These are phyloP conservation scores for Stegastes partitus DNA, from an alignment of 2,113 vertebrate genomes.

Conservation along the genomic window DNA sequence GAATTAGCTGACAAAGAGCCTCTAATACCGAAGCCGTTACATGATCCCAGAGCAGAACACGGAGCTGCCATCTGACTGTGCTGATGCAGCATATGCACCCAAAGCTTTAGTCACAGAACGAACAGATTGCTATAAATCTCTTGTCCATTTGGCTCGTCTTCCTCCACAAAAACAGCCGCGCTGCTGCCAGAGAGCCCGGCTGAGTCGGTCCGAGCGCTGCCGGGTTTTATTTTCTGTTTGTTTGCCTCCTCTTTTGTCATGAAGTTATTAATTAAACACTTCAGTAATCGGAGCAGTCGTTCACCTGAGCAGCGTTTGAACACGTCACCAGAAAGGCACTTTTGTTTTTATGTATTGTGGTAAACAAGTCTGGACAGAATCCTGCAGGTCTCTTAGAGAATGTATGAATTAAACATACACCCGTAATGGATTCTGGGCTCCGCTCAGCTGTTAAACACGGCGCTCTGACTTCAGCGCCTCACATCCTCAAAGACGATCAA, in stretches of 20 bases:
- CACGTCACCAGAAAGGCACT: too few relatives aligned
- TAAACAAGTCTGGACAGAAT: neutral
- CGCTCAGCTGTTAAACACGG: neutral
- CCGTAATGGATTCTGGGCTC: neutral
- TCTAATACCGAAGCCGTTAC: slow-evolving; percentile 11
- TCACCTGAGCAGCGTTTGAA: neutral
- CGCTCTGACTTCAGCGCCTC: slow-evolving; percentile 14
- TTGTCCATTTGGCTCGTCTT: slow-evolving; percentile 41
- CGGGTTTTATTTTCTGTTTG: too few relatives aligned
- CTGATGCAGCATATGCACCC: slow-evolving; percentile 51
- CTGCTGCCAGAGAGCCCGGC: slow-evolving; percentile 30
- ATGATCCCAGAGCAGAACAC: slow-evolving; percentile 9
- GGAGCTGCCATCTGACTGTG: slow-evolving; percentile 47
- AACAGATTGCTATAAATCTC: slow-evolving; percentile 61
- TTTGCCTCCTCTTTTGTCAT: neutral
- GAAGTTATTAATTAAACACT: too few relatives aligned
- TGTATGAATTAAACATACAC: neutral
- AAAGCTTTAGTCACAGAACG: slow-evolving; percentile 40
- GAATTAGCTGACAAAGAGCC: neutral
- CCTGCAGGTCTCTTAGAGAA: neutral
- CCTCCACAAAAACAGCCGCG: slow-evolving; percentile 18
- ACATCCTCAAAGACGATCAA: neutral
- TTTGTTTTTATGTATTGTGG: too few relatives aligned
- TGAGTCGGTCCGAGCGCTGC: neutral
- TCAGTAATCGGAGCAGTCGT: neutral